Percentiles rank a stretch among this genome's conserved stretches.
phyloP scores from a whole-genome alignment of 1,140 invertebrate genomes.

The Drosophila grimshawi region DNA sequence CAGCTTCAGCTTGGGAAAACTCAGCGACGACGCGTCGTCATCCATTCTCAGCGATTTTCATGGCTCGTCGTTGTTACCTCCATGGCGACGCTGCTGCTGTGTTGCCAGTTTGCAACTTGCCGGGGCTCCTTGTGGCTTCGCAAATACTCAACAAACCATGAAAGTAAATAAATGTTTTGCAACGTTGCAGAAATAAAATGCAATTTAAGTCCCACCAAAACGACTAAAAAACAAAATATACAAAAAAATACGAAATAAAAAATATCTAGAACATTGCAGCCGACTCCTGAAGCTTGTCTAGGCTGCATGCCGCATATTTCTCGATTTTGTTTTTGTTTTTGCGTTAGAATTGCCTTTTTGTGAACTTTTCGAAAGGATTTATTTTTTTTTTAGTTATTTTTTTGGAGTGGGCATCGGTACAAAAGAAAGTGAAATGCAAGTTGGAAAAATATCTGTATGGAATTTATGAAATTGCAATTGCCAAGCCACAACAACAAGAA shows the following conservation, averaged over 20 bases:
- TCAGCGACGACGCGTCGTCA: slow-evolving; percentile 35
- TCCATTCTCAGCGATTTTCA: slow-evolving; percentile 56
- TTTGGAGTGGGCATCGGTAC: slow-evolving; percentile 57
- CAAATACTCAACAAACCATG: slow-evolving; percentile 83
- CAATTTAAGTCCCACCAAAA: slow-evolving; percentile 79
- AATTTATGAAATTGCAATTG: slow-evolving; percentile 48
- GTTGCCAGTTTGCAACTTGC: slow-evolving; percentile 29
- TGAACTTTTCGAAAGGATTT: slow-evolving; percentile 49
- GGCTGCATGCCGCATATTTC: slow-evolving; percentile 52
- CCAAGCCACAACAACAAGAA: slow-evolving; percentile 2
- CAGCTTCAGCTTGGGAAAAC: slow-evolving; percentile 58
- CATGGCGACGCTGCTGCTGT: slow-evolving; percentile 9
- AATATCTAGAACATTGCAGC: slow-evolving; percentile 73
- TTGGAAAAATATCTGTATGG: not conserved
- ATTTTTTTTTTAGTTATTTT: too few relatives aligned
- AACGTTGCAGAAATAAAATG: slow-evolving; percentile 83
- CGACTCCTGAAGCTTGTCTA: slow-evolving; percentile 31
- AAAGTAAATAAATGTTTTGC: slow-evolving; percentile 83
- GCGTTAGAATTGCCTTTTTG: slow-evolving; percentile 47
- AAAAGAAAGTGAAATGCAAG: slow-evolving; percentile 77
- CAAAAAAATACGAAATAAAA: slow-evolving; percentile 23
- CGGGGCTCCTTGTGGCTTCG: slow-evolving; percentile 76
- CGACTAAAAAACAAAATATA: slow-evolving; percentile 31
- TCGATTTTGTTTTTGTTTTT: slow-evolving; percentile 48
- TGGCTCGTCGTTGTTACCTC: slow-evolving; percentile 51